Conservation (phyloP, 2,113 vertebrate genomes). For the Xyrauchen texanus region DNA sequence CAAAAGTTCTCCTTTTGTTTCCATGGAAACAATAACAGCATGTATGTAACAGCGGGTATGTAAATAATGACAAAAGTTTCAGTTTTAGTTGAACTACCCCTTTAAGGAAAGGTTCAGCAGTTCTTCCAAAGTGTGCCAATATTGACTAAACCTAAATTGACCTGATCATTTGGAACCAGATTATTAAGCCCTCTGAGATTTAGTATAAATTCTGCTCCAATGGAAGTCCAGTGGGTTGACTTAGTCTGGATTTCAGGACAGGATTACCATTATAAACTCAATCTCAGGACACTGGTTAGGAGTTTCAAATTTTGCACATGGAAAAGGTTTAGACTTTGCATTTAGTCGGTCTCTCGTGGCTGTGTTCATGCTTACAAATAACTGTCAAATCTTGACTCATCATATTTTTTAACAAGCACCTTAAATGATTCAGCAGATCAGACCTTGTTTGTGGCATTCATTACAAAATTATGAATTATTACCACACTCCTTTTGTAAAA, state of each 20-base stretch:
- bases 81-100: too few relatives aligned
- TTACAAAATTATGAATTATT: slow-evolving; percentile 5
- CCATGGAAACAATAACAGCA: too few relatives aligned
- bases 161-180: background rate
- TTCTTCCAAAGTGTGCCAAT: background rate
- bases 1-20: too few relatives aligned
- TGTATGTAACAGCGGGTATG: too few relatives aligned
- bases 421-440: background rate
- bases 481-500: background rate
- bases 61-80: too few relatives aligned
- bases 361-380: slow-evolving; percentile 6
- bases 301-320: background rate
- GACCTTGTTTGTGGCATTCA: slow-evolving; percentile 14
- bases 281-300: slow-evolving; percentile 20
- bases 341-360: slow-evolving; percentile 28
- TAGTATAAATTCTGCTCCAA: slow-evolving; percentile 1
- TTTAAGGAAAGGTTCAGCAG: too few relatives aligned
- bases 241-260: background rate
- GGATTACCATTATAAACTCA: background rate
- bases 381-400: too few relatives aligned
- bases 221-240: background rate
- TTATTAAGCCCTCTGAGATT: slow-evolving; percentile 22
- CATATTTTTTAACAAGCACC: too few relatives aligned
- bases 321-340: slow-evolving; percentile 7
- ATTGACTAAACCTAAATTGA: background rate